Evolutionary conservation across 2,797 vertebrate genomes (phyloP), one percentile per base, ranked within the genome.

Genomic region (Ammospiza maritima): DNA sequence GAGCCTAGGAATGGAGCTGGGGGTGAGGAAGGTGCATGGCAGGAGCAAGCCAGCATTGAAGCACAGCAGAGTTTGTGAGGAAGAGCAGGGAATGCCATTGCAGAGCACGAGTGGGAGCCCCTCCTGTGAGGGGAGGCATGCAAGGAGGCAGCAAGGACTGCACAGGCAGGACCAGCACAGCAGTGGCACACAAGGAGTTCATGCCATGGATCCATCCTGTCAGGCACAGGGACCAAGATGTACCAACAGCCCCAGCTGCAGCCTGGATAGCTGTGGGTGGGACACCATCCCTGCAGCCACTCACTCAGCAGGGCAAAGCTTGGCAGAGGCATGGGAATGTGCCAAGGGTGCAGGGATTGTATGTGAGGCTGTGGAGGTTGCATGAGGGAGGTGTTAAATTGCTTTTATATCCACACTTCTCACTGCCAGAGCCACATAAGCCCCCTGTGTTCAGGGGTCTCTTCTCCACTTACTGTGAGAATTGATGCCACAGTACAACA

Each of bases 1-100:
- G 74, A 90, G 78, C 91, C 82, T 85, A 94, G 74, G 84, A 77
- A 93, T 50, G 84, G 81, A 94, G 73, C 44, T 22, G 54, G 45
- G 69, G 34, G 29, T 69, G 74, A 85, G 73, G 76, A 95, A 90
- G 70, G 30, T 8, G 23, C 61, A 18, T 16, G 92, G 93, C 84
- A 86, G 78, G 32, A 93, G 58, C 84, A 95, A 96, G 92, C 73
- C 88, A 82, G 90, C 27, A 3, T 95, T 93, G 90, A 79, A 88
- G 85, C 95, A 88, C 61, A 87, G 84, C 40, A 0, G 80, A 79
- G 64, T 29, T 47, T 82, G 90, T 81, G 82, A 95, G 48, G 75
- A 91, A 66, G 30, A 73, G 87, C 66, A 78, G 57, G 51, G 69
- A 82, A 89, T 5, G 23, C 74, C 53, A 26, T 20, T 0, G 15